Evolutionary conservation across 1,140 invertebrate species (phyloP), one percentile per base, ranked within the genome.

Genomic region (Camponotus floridanus): DNA sequence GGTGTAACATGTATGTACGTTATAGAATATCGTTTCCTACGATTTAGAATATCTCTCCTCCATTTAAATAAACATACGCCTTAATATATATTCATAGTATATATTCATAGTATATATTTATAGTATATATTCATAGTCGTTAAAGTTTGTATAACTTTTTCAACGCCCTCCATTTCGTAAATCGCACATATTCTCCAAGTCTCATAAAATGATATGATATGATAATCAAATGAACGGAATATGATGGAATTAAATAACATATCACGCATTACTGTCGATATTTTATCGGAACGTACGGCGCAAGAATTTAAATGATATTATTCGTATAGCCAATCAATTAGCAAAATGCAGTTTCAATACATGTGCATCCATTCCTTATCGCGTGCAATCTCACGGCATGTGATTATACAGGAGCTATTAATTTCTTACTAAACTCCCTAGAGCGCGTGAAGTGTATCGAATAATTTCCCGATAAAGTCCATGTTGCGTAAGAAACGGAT

Each of bases 1-100:
- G 71, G 21, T 61, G 68, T 83, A 83, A 83, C 61, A 62, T 83
- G 73, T 61, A 62, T 83, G 73, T 61, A 73, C 61, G 67, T 73
- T 73, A 73, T 62, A 61, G 55, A 83, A 83, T 83, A 73, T 74
- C 79, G 61, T 61, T 48, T 61, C 48, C 55, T 15, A 18, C 26
- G 18, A 81, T 81, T 81, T 11, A 45, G 36, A 73, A 71, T 26
- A 26, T 73, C 8, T 73, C 18, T 15, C 31, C 31, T 11, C 18
- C 26, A 13, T 33, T 81, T 81, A 73, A 45, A 36, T 51, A 65
- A 71, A 33, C 67, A 21, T 15, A 59, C 15, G 57, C 11, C 42
- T 59, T 3, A 64, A 62, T 2, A 36, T 36, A n/a, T n/a, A n/a
- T n/a, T n/a, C n/a, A n/a, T n/a, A n/a, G n/a, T n/a, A n/a, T n/a